Evolutionary conservation across 2,888 invertebrate genomes (phyloP), one percentile per base, ranked within the genome.

Genomic region (Eristalinus sepulchralis): DNA sequence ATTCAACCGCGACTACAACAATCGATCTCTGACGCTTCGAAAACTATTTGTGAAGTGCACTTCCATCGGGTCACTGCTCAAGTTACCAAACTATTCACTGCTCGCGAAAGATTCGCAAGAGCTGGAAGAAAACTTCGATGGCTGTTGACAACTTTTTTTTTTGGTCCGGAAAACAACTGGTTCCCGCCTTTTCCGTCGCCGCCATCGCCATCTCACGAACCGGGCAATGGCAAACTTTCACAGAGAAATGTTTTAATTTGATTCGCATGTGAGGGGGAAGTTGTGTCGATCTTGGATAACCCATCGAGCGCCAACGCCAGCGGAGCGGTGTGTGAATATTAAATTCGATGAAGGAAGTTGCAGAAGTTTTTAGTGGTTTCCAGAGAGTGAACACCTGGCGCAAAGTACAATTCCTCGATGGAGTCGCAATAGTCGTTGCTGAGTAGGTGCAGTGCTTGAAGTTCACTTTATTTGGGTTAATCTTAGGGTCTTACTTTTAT

Each of bases 311-410:
- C 11, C 57, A 34, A n/a, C 5, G 39, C 17, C 55, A 47, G 13
- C n/a, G 33, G 17, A 17, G 11, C 47, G 67, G 27, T 66, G 59
- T 24, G 39, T 20, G 78, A 55, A 78, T 78, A 47, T 68, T 68
- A 73, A 67, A 78, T 63, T 67, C 39, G 13, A 24, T 31, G 36
- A 66, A 36, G 36, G 10, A n/a, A 36, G 39, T 39, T 33, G 64
- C 53, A 59, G 47, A 67, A 75, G 27, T 73, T 81, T 83, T 72
- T 72, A 72, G 81, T 68, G 72, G 67, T 81, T 81, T 72, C 47
- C 36, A 57, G 62, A 47, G 80, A 64, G 72, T 62, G 81, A 85
- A 85, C 84, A 85, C 84, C 81, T 85, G 84, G 27, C 62, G 55
- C 36, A 72, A 59, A 60, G 55, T 76, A 75, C 60, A 59, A 79